Conservation (phyloP, 2,888 invertebrate genomes). For the Xestia sexstrigata region DNA sequence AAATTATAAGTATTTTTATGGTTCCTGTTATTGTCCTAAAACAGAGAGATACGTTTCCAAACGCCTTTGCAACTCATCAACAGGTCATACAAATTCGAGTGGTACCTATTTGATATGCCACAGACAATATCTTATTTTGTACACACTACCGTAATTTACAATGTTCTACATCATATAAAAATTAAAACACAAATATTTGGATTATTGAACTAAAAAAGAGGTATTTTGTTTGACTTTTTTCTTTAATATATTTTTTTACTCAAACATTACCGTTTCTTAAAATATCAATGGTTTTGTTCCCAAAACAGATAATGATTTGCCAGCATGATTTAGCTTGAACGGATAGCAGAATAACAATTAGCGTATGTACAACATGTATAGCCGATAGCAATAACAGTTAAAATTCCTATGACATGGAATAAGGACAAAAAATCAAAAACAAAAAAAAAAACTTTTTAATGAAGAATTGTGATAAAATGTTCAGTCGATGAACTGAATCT, state of each 20-base stretch:
- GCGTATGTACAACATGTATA: conserved; percentile 68
- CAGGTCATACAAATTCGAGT: conserved; percentile 74
- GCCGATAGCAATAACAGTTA: conserved; percentile 72
- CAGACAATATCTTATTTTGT: conserved; percentile 78
- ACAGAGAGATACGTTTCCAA: neutral
- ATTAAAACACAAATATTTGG: conserved; percentile 72
- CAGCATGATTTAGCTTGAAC: conserved; percentile 70
- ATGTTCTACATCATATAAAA: conserved; percentile 64
- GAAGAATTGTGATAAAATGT: neutral
- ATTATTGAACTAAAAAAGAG: conserved; percentile 70
- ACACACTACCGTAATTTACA: conserved; percentile 76
- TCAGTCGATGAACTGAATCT: neutral
- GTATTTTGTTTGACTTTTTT: conserved; percentile 67
- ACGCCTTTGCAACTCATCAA: conserved; percentile 33
- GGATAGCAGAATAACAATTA: conserved; percentile 57
- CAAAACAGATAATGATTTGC: conserved; percentile 83
- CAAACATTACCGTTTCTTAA: conserved; percentile 57
- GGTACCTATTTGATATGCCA: conserved; percentile 88
- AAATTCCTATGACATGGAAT: conserved; percentile 72
- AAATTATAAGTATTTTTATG: neutral
- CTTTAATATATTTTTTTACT: conserved; percentile 43
- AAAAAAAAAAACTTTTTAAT: neutral
- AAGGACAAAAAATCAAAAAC: conserved; percentile 36
- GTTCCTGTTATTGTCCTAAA: neutral
- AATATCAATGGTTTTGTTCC: conserved; percentile 82